phyloP scores from a whole-genome alignment of 2,797 vertebrate species.

The Cyclopterus lumpus region DNA sequence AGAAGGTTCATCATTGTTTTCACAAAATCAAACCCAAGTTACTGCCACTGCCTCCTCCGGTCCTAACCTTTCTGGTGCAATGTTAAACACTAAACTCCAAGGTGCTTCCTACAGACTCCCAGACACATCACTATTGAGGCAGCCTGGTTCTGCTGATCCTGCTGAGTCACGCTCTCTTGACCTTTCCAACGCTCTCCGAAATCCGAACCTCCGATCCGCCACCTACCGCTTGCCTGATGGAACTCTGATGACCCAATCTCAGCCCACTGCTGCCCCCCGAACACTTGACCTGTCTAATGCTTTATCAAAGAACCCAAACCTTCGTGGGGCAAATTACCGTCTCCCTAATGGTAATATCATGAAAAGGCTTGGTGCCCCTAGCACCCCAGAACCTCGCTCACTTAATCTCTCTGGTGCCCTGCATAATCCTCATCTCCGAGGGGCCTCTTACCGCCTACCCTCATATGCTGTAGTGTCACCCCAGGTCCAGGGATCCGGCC shows the following conservation, averaged over 20 bases:
- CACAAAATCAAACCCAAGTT: slow-evolving; percentile 65
- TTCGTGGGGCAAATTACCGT: slow-evolving; percentile 72
- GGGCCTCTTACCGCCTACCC: slow-evolving; percentile 79
- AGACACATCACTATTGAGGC: slow-evolving; percentile 60
- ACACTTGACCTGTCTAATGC: slow-evolving; percentile 74
- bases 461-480: slow-evolving; percentile 92
- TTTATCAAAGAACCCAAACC: slow-evolving; percentile 74
- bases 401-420: slow-evolving; percentile 75
- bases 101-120: slow-evolving; percentile 78
- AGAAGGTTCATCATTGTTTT: slow-evolving; percentile 77
- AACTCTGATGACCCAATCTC: slow-evolving; percentile 60
- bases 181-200: slow-evolving; percentile 74
- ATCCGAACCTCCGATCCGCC: slow-evolving; percentile 70
- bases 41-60: slow-evolving; percentile 57
- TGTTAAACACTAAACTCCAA: slow-evolving; percentile 75
- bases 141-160: slow-evolving; percentile 51
- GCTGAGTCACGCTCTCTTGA: slow-evolving; percentile 55
- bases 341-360: slow-evolving; percentile 72
- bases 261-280: slow-evolving; percentile 41
- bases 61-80: slow-evolving; percentile 79
- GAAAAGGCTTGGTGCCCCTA: slow-evolving; percentile 67
- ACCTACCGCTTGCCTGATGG: slow-evolving; percentile 73
- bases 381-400: slow-evolving; percentile 61
- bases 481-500: slow-evolving; percentile 85
- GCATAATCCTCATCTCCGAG: slow-evolving; percentile 76